Evolutionary conservation across 1,140 invertebrate species (phyloP), one percentile per base, ranked within the genome.

Genomic region (Drosophila sp.): DNA sequence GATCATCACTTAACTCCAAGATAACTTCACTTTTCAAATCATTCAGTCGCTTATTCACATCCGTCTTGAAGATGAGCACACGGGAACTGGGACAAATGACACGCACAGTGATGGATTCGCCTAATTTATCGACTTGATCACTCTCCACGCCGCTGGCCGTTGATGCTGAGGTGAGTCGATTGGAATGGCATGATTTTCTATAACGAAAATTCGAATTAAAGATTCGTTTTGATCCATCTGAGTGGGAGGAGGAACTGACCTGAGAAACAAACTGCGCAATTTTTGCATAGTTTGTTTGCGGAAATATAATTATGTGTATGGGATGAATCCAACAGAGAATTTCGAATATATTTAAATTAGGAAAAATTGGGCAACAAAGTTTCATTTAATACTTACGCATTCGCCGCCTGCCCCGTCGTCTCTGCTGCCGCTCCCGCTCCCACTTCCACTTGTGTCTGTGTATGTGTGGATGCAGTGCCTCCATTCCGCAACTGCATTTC

Each of bases 241-340:
- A 47, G 8, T 35, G 1, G 0, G 25, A 4, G 2, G 54, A 11
- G 4, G 3, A 6, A 54, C 77, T 64, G 58, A 91, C 90, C 78
- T 91, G 27, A 84, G 73, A 73, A 91, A 91, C 76, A 91, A 80
- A 74, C 89, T 91, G 75, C 90, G 80, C 74, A 91, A 69, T 90
- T 91, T 91, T 80, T 91, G 90, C 90, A 91, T 91, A 78, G 72
- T 91, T 85, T 61, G 79, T 76, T 17, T 67, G 68, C 63, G 32
- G 33, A 11, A 47, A 47, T 25, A 25, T 47, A 25, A 27, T 2
- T 44, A 44, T 57, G 58, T 54, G 50, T 6, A 17, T 25, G 38
- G 33, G 58, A 60, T 41, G 32, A 41, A 72, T 68, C 74, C 80
- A 72, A 89, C 80, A 47, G 69, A 79, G 64, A 90, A 86, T 86